These are phyloP conservation scores for Ahaetulla prasina DNA, from an alignment of 2,113 vertebrate species.

Conservation along the genomic window DNA sequence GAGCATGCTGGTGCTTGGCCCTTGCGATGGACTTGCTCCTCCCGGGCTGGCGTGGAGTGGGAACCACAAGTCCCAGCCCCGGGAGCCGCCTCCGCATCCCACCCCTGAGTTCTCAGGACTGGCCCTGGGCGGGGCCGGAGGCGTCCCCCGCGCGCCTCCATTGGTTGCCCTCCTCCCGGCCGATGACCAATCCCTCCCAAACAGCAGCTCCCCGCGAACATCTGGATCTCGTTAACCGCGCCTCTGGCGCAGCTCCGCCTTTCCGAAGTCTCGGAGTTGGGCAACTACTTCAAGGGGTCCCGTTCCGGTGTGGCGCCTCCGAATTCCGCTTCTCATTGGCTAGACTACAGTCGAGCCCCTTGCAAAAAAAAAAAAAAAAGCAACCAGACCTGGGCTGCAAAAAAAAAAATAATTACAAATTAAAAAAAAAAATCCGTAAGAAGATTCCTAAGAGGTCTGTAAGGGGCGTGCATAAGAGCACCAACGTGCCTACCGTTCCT, in stretches of 20 bases:
- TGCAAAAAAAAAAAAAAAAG: neutral
- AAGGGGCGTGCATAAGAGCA: too few species aligned
- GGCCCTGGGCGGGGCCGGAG: neutral
- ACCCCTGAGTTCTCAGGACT: neutral
- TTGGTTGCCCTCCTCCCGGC: neutral
- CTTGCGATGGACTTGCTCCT: too few species aligned
- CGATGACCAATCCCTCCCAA: neutral
- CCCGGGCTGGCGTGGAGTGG: neutral
- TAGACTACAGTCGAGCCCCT: neutral
- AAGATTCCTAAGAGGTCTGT: too few species aligned
- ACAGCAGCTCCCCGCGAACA: constrained; percentile 41
- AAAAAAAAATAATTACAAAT: too few species aligned
- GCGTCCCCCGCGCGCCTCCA: neutral
- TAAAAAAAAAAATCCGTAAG: neutral
- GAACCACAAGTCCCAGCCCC: neutral
- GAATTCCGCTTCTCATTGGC: neutral
- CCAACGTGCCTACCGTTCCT: too few species aligned
- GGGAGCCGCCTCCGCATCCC: neutral
- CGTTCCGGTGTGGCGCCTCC: neutral
- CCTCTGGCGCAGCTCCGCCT: neutral
- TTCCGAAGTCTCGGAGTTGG: neutral
- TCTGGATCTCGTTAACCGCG: constrained; percentile 66
- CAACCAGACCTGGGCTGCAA: neutral
- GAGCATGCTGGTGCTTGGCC: neutral
- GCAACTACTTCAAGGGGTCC: neutral